phyloP scores from a whole-genome alignment of 2,797 vertebrate species.

The Sitta carolinensis region DNA sequence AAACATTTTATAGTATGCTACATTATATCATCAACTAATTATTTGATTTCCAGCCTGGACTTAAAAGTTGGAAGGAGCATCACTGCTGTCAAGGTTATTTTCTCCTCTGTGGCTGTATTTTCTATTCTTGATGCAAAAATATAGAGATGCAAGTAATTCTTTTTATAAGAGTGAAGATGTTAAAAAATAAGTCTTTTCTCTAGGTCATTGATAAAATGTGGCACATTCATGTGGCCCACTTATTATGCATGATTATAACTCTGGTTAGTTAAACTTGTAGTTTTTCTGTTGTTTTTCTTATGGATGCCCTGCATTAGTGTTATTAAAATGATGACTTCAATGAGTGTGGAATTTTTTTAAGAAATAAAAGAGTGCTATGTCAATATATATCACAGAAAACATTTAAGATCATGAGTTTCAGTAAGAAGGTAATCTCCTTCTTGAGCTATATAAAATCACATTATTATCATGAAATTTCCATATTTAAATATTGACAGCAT shows the following conservation, averaged over 20 bases:
- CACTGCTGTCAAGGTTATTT: not conserved
- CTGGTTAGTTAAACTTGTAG: slow-evolving; percentile 44
- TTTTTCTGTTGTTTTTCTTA: slow-evolving; percentile 56
- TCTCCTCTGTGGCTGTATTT: not conserved
- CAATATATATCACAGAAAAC: slow-evolving; percentile 11
- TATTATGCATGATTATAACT: slow-evolving; percentile 7
- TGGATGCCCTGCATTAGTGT: slow-evolving; percentile 27
- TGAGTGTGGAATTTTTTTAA: not conserved
- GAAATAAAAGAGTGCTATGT: not conserved
- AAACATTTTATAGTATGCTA: not conserved
- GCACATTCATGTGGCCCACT: not conserved
- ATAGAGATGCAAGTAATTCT: slow-evolving; percentile 8
- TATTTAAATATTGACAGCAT: not conserved
- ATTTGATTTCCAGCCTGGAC: not conserved
- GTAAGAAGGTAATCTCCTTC: slow-evolving; percentile 5
- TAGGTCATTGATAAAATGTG: not conserved
- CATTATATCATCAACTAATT: not conserved
- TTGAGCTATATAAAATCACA: not conserved
- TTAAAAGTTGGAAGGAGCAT: not conserved
- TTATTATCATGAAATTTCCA: not conserved
- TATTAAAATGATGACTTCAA: slow-evolving; percentile 37
- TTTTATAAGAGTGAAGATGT: not conserved
- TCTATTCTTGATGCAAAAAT: slow-evolving; percentile 31
- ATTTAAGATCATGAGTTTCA: slow-evolving; percentile 38
- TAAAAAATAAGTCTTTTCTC: not conserved